phyloP scores from a whole-genome alignment of 1,140 invertebrate genomes.

The Temnothorax longispinosus region DNA sequence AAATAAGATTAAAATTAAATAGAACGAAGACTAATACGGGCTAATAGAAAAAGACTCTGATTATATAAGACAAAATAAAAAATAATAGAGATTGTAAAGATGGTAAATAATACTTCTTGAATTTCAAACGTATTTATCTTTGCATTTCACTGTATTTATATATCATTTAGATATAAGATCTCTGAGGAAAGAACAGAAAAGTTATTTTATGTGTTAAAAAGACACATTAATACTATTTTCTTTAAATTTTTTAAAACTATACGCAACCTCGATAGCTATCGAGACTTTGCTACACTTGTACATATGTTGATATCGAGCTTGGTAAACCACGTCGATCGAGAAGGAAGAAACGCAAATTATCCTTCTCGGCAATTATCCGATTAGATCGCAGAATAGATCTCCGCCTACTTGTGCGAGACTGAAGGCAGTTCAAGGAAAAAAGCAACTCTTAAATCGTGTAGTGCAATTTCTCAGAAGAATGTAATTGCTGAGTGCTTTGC shows the following conservation, averaged over 20 bases:
- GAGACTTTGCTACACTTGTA: not conserved
- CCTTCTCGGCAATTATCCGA: conserved; percentile 28
- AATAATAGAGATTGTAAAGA: not conserved
- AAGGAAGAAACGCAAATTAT: conserved; percentile 19
- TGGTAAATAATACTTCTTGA: not conserved
- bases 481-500: not conserved
- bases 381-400: conserved; percentile 44
- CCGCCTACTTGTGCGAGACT: not conserved
- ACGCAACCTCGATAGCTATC: not conserved
- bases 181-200: not conserved
- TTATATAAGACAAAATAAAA: not conserved
- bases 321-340: not conserved
- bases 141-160: not conserved
- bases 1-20: not conserved
- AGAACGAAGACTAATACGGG: not conserved
- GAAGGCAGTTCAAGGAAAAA: not conserved
- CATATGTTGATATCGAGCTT: not conserved
- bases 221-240: not conserved
- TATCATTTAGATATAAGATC: not conserved
- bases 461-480: not conserved
- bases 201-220: not conserved
- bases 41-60: not conserved
- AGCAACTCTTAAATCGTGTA: not conserved
- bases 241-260: conserved; percentile 2
- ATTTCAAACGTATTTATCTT: not conserved